These are phyloP conservation scores for Lithobates sylvaticus DNA, from an alignment of 2,797 vertebrate species.

Conservation along the genomic window DNA sequence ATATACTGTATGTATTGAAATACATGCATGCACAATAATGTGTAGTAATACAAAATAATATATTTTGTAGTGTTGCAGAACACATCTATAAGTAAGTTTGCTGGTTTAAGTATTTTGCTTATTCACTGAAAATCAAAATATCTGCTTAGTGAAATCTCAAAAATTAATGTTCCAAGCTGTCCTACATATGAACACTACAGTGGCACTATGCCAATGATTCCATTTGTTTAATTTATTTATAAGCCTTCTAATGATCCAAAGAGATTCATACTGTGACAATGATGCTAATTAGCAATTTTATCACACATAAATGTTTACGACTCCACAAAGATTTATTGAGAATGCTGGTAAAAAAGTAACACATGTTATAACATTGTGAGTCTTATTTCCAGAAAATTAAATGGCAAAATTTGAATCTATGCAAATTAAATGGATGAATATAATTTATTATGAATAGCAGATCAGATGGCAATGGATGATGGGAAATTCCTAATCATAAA, in stretches of 20 bases:
- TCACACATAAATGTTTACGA: constrained; percentile 27
- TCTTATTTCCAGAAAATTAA: constrained; percentile 23
- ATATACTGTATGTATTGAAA: no score
- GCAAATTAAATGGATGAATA: constrained; percentile 17
- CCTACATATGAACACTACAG: not conserved
- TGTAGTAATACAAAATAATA: no score
- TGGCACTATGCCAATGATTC: not conserved
- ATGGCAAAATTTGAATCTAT: not conserved
- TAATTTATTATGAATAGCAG: constrained; percentile 4
- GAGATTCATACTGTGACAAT: constrained; percentile 38
- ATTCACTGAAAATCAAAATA: no score
- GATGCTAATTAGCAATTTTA: constrained; percentile 32
- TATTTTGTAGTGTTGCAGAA: no score
- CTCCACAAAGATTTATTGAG: constrained; percentile 15
- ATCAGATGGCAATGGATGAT: constrained; percentile 20
- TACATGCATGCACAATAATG: no score
- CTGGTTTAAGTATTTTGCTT: no score
- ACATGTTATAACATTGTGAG: constrained; percentile 21
- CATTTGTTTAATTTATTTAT: constrained; percentile 24
- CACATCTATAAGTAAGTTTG: no score
- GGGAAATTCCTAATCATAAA: not conserved
- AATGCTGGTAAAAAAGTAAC: constrained; percentile 3
- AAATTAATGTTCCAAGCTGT: not conserved
- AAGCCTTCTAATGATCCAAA: constrained; percentile 32
- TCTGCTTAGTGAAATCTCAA: no score